A percentile compares a stretch with the other conserved stretches of the same genome.
Conservation (phyloP, 2,113 vertebrate species). For the Barbus barbus region DNA sequence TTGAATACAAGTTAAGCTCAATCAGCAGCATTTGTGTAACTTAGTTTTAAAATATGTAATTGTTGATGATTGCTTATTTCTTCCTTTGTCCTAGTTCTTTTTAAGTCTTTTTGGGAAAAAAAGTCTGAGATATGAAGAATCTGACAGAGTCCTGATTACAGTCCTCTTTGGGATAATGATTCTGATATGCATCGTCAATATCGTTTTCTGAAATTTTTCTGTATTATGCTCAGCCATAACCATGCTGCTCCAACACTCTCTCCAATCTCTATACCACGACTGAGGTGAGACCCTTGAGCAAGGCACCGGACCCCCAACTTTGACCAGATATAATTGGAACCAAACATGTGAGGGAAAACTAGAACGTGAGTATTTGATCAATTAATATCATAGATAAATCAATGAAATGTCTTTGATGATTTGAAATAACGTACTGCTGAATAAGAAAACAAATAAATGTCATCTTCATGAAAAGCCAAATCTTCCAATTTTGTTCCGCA, state of each 20-base stretch:
- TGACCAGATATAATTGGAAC: neutral
- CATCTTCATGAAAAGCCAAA: too few species aligned
- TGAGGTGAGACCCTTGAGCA: too few species aligned
- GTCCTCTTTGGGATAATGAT: slow-evolving; percentile 25
- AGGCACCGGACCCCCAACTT: too few species aligned
- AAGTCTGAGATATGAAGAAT: neutral
- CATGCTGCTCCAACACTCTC: too few species aligned
- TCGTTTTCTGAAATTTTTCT: slow-evolving; percentile 21
- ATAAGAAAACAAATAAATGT: neutral
- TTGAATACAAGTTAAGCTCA: neutral
- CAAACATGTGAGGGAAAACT: neutral
- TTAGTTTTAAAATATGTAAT: too few species aligned
- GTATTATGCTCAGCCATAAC: neutral
- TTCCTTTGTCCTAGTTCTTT: neutral
- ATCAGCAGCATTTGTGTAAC: neutral
- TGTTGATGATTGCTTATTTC: neutral
- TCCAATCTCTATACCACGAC: too few species aligned
- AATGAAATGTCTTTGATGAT: neutral
- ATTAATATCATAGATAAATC: neutral
- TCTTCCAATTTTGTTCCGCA: neutral
- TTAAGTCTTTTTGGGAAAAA: neutral
- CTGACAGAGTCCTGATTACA: slow-evolving; percentile 1
- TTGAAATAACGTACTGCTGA: neutral
- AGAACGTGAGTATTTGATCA: neutral
- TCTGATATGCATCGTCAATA: slow-evolving; percentile 11